phyloP scores from a whole-genome alignment of 2,888 invertebrate species.

The Phengaris alcon region DNA sequence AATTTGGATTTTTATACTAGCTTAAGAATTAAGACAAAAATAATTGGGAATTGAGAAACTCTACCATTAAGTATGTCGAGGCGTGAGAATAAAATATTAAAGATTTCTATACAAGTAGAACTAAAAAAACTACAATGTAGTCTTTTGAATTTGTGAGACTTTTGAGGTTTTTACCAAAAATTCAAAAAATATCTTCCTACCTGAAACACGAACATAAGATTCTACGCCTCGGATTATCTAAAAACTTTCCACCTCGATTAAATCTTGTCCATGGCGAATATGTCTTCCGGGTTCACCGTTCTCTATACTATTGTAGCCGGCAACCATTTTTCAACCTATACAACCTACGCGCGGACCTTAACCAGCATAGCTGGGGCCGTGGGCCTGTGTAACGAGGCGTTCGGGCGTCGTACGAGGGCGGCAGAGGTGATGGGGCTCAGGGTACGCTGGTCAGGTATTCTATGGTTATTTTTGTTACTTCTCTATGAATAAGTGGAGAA shows the following conservation, averaged over 20 bases:
- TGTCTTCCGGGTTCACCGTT: constrained; percentile 73
- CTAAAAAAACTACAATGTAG: too few species aligned
- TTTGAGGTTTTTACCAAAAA: background rate
- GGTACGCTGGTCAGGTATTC: constrained; percentile 53
- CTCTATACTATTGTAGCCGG: constrained; percentile 69
- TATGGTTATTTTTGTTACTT: constrained; percentile 78
- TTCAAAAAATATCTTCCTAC: background rate
- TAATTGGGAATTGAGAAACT: too few species aligned
- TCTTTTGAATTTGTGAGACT: too few species aligned
- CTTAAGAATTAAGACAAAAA: too few species aligned
- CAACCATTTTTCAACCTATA: constrained; percentile 75
- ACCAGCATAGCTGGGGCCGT: constrained; percentile 52
- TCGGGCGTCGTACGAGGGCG: constrained; percentile 31
- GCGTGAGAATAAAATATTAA: too few species aligned
- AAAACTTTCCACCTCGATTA: constrained; percentile 57
- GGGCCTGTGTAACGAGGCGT: constrained; percentile 41
- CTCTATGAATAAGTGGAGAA: constrained; percentile 75
- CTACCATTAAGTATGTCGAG: too few species aligned
- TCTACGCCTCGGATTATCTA: constrained; percentile 40
- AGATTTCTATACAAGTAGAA: too few species aligned
- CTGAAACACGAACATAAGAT: constrained; percentile 1
- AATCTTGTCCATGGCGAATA: constrained; percentile 68
- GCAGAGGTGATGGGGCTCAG: constrained; percentile 46
- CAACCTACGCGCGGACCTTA: constrained; percentile 66
- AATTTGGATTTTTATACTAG: too few species aligned